These are phyloP conservation scores for Plagiodera versicolora DNA, from an alignment of 2,888 invertebrate genomes.

Conservation along the genomic window DNA sequence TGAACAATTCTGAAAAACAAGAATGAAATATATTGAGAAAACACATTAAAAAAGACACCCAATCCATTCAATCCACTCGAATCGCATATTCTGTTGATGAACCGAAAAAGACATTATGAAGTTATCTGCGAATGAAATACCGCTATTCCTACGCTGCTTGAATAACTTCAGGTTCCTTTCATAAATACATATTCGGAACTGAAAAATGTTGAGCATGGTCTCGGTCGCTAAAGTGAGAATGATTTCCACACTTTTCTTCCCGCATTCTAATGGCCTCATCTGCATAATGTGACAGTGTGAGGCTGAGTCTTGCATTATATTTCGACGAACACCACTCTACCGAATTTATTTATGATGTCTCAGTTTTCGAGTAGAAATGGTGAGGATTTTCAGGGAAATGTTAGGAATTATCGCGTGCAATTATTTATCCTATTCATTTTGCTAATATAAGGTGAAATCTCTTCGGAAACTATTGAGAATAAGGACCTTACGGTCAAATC, in stretches of 20 bases:
- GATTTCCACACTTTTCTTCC: constrained; percentile 3
- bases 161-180: constrained; percentile 6
- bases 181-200: constrained; percentile 12
- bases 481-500: too few relatives aligned
- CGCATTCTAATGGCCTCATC: constrained; percentile 6
- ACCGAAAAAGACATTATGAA: not conserved
- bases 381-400: not conserved
- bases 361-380: not conserved
- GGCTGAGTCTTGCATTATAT: not conserved
- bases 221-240: constrained; percentile 5
- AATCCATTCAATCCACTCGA: too few relatives aligned
- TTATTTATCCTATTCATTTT: too few relatives aligned
- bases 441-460: too few relatives aligned
- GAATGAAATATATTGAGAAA: too few relatives aligned
- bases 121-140: not conserved
- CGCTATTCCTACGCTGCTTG: not conserved
- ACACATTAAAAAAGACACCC: too few relatives aligned
- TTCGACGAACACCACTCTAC: not conserved
- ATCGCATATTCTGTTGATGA: too few relatives aligned
- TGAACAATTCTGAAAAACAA: too few relatives aligned
- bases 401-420: not conserved
- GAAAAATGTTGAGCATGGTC: constrained; percentile 2
- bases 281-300: constrained; percentile 9
- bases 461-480: too few relatives aligned
- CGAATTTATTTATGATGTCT: constrained; percentile 1